Evolutionary conservation across 2,797 vertebrate genomes (phyloP).

Genomic region (Parauchenoglanis punctatus): DNA sequence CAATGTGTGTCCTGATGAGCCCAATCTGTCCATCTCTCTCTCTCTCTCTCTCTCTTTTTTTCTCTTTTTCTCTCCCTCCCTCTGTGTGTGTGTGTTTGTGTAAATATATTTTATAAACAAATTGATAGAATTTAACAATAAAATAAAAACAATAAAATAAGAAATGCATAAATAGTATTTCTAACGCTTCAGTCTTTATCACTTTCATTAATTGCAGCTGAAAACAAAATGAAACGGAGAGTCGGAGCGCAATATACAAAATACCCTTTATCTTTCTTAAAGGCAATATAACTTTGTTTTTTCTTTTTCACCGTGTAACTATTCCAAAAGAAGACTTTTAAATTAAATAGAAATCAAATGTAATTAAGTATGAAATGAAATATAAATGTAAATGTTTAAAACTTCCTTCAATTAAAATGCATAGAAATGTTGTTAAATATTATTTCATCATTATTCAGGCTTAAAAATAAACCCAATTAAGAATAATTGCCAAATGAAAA

Average conservation of each 20-base stretch:
- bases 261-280: too few species aligned
- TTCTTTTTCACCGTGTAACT: neutral
- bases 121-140: neutral
- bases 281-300: too few species aligned
- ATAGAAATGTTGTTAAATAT: too few species aligned
- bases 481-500: neutral
- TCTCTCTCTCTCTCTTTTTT: neutral
- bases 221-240: neutral
- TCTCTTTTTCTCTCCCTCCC: neutral
- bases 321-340: too few species aligned
- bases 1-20: slow-evolving; percentile 35
- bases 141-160: neutral
- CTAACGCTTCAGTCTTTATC: neutral
- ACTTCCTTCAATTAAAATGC: neutral
- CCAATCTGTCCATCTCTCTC: slow-evolving; percentile 5
- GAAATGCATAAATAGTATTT: neutral
- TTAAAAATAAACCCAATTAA: neutral
- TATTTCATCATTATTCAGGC: neutral
- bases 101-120: neutral
- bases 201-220: neutral
- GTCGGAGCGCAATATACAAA: neutral
- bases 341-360: too few species aligned
- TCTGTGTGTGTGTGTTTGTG: slow-evolving; percentile 12
- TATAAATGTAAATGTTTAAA: neutral
- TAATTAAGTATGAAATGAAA: too few species aligned